phyloP scores from a whole-genome alignment of 2,113 vertebrate genomes.

The Micromys minutus region DNA sequence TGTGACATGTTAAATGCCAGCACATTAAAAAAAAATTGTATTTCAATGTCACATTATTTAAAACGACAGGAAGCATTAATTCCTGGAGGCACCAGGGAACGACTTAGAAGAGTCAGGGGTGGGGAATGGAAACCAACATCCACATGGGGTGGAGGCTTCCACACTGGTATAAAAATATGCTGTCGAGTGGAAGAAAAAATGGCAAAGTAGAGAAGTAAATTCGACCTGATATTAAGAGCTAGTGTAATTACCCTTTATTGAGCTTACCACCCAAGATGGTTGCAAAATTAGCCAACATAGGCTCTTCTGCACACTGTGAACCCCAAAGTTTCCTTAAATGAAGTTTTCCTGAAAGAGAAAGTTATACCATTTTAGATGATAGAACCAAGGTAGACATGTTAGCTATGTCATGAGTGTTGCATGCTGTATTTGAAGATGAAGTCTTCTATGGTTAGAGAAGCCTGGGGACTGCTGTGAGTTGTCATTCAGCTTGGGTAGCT shows the following conservation, averaged over 20 bases:
- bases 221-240: slow-evolving; percentile 81
- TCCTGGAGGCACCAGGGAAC: slow-evolving; percentile 86
- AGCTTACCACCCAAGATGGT: not conserved
- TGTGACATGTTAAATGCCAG: slow-evolving; percentile 89
- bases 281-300: not conserved
- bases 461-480: not conserved
- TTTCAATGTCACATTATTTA: slow-evolving; percentile 89
- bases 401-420: not conserved
- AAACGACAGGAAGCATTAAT: slow-evolving; percentile 90
- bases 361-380: not conserved
- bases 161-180: slow-evolving; percentile 79
- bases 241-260: slow-evolving; percentile 67
- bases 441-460: not conserved
- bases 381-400: not conserved
- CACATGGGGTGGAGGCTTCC: slow-evolving; percentile 75
- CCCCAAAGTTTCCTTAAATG: not conserved
- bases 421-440: not conserved
- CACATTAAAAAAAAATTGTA: slow-evolving; percentile 85
- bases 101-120: slow-evolving; percentile 81
- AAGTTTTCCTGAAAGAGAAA: not conserved
- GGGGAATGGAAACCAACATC: slow-evolving; percentile 79
- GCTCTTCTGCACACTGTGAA: not conserved
- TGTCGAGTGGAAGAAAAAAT: slow-evolving; percentile 69
- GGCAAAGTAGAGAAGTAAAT: slow-evolving; percentile 78
- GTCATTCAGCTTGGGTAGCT: not conserved